Percentiles rank a stretch among this genome's conserved stretches.
These are phyloP conservation scores for Aricia artaxerxes DNA, from an alignment of 2,888 invertebrate species.

Conservation along the genomic window DNA sequence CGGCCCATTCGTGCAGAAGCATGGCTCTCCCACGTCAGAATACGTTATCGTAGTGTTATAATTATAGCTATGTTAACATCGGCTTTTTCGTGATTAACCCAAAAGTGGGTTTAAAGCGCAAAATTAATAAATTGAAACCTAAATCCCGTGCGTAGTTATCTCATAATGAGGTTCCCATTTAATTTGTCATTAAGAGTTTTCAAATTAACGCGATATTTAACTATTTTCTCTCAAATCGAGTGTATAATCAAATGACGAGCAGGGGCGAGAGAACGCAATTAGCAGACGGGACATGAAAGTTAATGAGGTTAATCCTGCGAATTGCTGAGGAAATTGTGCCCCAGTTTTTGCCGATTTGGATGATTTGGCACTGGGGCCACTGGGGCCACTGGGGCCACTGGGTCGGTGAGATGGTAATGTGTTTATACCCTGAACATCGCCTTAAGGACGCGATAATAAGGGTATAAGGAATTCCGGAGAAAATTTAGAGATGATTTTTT, in stretches of 20 bases:
- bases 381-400: constrained; percentile 63
- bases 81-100: too few relatives aligned
- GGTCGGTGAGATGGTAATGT: constrained; percentile 49
- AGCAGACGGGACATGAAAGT: constrained; percentile 72
- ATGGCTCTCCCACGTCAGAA: too few relatives aligned
- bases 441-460: not conserved
- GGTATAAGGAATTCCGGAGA: not conserved
- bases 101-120: not conserved
- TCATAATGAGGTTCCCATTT: not conserved
- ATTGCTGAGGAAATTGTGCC: constrained; percentile 72
- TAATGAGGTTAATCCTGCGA: constrained; percentile 70
- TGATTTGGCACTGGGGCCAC: constrained; percentile 61
- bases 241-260: constrained; percentile 60
- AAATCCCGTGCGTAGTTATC: not conserved
- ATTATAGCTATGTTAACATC: too few relatives aligned
- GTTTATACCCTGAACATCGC: constrained; percentile 33
- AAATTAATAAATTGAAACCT: not conserved
- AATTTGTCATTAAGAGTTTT: not conserved
- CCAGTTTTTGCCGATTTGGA: constrained; percentile 62
- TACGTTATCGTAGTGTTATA: too few relatives aligned
- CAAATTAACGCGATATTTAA: constrained; percentile 29
- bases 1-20: too few relatives aligned
- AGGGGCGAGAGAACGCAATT: constrained; percentile 65
- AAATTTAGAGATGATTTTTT: not conserved
- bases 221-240: constrained; percentile 51